Base-by-base conservation (phyloP, 2,797 vertebrate genomes). In the Discoglossus pictus region DNA sequence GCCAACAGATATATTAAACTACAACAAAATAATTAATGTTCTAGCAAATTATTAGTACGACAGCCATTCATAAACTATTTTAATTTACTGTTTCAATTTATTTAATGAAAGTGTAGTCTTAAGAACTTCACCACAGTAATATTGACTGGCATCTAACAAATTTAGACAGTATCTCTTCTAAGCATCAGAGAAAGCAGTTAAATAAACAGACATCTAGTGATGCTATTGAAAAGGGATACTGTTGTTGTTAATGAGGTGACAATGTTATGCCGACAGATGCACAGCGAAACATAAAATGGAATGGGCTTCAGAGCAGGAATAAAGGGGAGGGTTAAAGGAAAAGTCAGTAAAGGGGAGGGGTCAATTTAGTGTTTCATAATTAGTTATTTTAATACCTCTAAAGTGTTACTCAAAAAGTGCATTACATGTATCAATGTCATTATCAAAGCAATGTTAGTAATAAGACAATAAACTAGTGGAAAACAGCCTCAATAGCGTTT, bases 291-390 rank as follows among this genome's bases (percentile, higher is more conserved):
- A 78, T 66, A 71, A 72, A 83, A 80, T 61, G 80, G 83, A 82
- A 88, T 79, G 62, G 84, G 73, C 80, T 76, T 83, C 79, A 79
- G 79, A 83, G 82, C 77, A 79, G 84, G 87, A 80, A 66, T 71
- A 78, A 87, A 81, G 91, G 92, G 92, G 89, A 88, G 65, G 81
- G 92, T 91, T 90, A 65, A 74, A 84, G 86, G 72, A 84, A 83
- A 80, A 81, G 76, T 78, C 77, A 87, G 83, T 81, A 76, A 83
- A 84, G 83, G 80, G 25, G 51, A 84, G 82, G 80, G 86, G 79
- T 68, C 53, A 72, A 73, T 75, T 76, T 72, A 67, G 75, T 74
- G 60, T 60, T 73, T 75, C 68, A 70, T 70, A 68, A 77, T 55
- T 74, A 73, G 72, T 80, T 75, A 86, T 79, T 70, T 75, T 62